A percentile compares a stretch with the other conserved stretches of the same genome.
Conservation (phyloP, 1,140 invertebrate genomes). For the Hycleus phaleratus region DNA sequence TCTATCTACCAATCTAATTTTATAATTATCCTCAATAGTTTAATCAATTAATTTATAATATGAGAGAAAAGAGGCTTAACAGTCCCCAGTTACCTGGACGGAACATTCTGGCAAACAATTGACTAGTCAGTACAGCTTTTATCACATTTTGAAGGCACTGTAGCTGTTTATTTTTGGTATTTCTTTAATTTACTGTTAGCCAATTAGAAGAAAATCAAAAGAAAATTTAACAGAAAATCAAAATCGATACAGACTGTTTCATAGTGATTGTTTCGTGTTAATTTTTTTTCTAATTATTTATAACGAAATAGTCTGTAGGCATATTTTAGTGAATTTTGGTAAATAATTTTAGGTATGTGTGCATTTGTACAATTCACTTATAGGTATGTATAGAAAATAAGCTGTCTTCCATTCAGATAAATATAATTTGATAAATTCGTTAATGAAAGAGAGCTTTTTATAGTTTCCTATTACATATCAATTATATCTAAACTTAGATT, state of each 20-base stretch:
- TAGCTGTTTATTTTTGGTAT: not conserved
- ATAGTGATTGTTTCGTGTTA: too few relatives aligned
- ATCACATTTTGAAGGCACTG: slow-evolving; percentile 1
- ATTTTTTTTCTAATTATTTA: too few relatives aligned
- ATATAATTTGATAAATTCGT: not conserved
- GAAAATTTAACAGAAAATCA: too few relatives aligned
- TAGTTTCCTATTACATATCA: not conserved
- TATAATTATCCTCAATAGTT: not conserved
- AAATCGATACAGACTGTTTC: too few relatives aligned
- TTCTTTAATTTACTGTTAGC: not conserved
- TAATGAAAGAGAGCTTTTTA: not conserved
- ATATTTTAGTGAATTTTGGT: not conserved
- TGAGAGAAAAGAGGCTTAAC: not conserved
- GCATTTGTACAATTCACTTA: not conserved
- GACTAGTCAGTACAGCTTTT: slow-evolving; percentile 7
- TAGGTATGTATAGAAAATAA: not conserved
- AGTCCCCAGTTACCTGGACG: slow-evolving; percentile 8
- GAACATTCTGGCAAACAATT: slow-evolving; percentile 3
- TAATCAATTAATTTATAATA: not conserved
- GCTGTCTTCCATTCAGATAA: not conserved
- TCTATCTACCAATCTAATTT: too few relatives aligned
- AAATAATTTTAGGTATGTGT: not conserved
- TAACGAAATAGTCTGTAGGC: too few relatives aligned
- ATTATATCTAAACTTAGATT: slow-evolving; percentile 2
- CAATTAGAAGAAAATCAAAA: not conserved